Percentiles rank a stretch among this genome's conserved stretches.
These are phyloP conservation scores for Fissipunctia ypsillon DNA, from an alignment of 2,888 invertebrate species.

Conservation along the genomic window DNA sequence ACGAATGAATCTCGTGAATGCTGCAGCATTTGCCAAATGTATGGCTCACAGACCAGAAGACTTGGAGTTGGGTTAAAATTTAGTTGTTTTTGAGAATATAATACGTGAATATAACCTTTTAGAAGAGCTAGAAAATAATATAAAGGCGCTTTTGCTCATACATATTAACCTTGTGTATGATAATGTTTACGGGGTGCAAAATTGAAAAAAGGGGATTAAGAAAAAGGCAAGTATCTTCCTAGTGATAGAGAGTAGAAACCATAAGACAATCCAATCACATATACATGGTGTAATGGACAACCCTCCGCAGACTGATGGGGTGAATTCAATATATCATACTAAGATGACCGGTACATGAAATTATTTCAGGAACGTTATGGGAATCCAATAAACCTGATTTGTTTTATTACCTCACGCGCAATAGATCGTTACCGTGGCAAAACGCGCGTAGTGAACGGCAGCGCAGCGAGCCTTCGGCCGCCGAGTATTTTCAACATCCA, in stretches of 20 bases:
- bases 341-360: too few species aligned
- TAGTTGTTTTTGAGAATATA: slow-evolving; percentile 49
- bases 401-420: too few species aligned
- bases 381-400: too few species aligned
- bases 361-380: too few species aligned
- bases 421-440: too few species aligned
- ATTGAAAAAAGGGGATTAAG: not conserved
- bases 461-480: too few species aligned
- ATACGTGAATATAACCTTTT: slow-evolving; percentile 32
- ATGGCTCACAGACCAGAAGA: slow-evolving; percentile 67
- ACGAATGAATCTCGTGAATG: slow-evolving; percentile 67
- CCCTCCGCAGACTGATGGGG: too few species aligned
- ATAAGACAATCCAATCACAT: not conserved
- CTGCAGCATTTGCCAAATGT: slow-evolving; percentile 72
- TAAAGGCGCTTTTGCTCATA: not conserved
- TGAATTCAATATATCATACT: too few species aligned
- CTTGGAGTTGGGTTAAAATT: slow-evolving; percentile 50
- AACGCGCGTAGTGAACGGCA: too few species aligned
- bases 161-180: not conserved
- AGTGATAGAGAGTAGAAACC: not conserved
- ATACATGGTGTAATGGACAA: too few species aligned
- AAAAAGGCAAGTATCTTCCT: not conserved
- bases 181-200: not conserved
- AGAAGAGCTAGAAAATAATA: slow-evolving; percentile 5
- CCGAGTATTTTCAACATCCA: too few species aligned